Conservation (phyloP, 2,797 vertebrate species). For the Darevskia mixta region DNA sequence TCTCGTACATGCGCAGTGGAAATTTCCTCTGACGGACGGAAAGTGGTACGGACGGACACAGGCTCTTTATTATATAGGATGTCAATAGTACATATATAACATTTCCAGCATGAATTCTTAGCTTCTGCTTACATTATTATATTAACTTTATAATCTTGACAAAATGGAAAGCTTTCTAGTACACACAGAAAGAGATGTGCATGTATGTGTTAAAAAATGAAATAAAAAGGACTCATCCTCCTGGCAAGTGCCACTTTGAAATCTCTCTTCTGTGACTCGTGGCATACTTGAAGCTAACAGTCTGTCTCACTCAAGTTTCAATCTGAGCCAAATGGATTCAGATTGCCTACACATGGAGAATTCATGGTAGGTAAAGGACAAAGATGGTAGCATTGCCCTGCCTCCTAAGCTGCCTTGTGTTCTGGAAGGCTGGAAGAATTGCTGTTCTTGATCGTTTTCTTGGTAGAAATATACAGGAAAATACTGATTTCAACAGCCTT, state of each 20-base stretch:
- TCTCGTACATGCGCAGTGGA: too few species aligned
- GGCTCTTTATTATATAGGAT: too few species aligned
- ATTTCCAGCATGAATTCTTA: too few species aligned
- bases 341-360: not conserved
- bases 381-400: not conserved
- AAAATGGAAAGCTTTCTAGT: not conserved
- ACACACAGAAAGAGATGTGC: not conserved
- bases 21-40: too few species aligned
- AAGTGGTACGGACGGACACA: too few species aligned
- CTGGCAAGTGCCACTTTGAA: not conserved
- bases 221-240: not conserved
- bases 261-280: not conserved
- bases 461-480: not conserved
- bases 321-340: not conserved
- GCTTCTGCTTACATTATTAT: not conserved
- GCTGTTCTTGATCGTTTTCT: not conserved
- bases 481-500: not conserved
- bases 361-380: not conserved
- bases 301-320: not conserved
- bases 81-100: not conserved
- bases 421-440: not conserved
- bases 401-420: not conserved
- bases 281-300: not conserved
- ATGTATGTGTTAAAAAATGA: not conserved
- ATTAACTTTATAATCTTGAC: not conserved